Evolutionary conservation across 1,140 invertebrate species (phyloP).

Genomic region (Drosophila hydei): DNA sequence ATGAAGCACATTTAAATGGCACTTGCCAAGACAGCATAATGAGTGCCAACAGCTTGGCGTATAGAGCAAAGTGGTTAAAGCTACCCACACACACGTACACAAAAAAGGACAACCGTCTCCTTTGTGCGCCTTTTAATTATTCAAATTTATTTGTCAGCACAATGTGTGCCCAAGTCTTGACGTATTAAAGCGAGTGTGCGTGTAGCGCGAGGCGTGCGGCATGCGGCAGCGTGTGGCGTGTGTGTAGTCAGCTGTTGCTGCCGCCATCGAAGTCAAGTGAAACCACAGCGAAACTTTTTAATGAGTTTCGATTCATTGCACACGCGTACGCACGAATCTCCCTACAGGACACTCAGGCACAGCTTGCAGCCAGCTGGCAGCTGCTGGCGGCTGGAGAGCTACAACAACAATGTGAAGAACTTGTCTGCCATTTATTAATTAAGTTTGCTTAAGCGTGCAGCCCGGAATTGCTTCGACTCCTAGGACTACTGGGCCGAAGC

Average conservation of each 20-base stretch:
- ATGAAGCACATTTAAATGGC: constrained; percentile 61
- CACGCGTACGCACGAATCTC: constrained; percentile 19
- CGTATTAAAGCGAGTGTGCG: constrained; percentile 43
- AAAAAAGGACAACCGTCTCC: constrained; percentile 73
- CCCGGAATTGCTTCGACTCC: constrained; percentile 10
- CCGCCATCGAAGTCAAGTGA: constrained; percentile 44
- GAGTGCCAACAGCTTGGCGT: constrained; percentile 49
- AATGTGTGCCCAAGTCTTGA: constrained; percentile 46
- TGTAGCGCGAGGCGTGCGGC: constrained; percentile 1
- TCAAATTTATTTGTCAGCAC: constrained; percentile 78
- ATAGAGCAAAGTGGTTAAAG: neutral
- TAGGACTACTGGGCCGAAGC: neutral
- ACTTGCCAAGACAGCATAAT: constrained; percentile 40
- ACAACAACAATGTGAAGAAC: constrained; percentile 24
- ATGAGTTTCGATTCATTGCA: constrained; percentile 81
- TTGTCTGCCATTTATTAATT: constrained; percentile 69
- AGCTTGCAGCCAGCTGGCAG: constrained; percentile 49
- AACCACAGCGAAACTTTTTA: constrained; percentile 78
- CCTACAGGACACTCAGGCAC: constrained; percentile 20
- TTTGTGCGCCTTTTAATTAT: constrained; percentile 74
- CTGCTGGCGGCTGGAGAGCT: constrained; percentile 4
- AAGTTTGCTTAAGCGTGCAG: constrained; percentile 73
- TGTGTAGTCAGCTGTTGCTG: constrained; percentile 45
- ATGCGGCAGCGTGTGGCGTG: constrained; percentile 18
- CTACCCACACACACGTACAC: neutral